phyloP scores from a whole-genome alignment of 2,113 vertebrate genomes.

The Columba janthina region DNA sequence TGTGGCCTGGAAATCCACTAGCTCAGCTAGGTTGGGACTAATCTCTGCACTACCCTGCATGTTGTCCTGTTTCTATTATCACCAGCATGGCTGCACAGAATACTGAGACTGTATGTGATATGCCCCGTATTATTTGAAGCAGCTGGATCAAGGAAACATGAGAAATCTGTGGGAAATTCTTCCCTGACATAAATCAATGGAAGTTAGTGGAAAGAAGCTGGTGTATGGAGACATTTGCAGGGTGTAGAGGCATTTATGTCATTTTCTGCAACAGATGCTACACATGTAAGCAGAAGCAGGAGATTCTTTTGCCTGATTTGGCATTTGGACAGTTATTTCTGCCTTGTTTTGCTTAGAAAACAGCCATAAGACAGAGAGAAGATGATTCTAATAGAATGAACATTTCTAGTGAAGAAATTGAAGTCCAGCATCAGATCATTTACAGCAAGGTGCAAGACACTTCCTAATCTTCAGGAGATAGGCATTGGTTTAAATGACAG shows the following conservation, averaged over 20 bases:
- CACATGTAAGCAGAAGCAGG: background rate
- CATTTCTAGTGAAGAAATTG: background rate
- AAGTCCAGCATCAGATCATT: background rate
- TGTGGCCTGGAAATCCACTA: background rate
- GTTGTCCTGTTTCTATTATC: background rate
- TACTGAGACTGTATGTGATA: background rate
- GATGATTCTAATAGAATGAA: background rate
- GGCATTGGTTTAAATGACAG: background rate
- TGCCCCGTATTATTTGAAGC: background rate
- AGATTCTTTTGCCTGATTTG: background rate
- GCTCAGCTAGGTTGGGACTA: background rate
- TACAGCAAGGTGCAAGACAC: background rate
- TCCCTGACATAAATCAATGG: background rate
- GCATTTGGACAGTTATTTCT: background rate
- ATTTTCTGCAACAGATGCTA: background rate
- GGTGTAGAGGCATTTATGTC: background rate
- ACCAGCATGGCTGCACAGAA: background rate
- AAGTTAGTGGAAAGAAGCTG: background rate
- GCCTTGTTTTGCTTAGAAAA: background rate
- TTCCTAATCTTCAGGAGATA: background rate
- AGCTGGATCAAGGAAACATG: background rate
- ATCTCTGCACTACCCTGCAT: background rate
- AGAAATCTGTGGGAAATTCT: background rate
- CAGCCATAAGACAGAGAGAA: background rate
- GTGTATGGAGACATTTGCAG: background rate